These are phyloP conservation scores for Lumbricus terrestris DNA, from an alignment of 2,888 invertebrate genomes.

Conservation along the genomic window DNA sequence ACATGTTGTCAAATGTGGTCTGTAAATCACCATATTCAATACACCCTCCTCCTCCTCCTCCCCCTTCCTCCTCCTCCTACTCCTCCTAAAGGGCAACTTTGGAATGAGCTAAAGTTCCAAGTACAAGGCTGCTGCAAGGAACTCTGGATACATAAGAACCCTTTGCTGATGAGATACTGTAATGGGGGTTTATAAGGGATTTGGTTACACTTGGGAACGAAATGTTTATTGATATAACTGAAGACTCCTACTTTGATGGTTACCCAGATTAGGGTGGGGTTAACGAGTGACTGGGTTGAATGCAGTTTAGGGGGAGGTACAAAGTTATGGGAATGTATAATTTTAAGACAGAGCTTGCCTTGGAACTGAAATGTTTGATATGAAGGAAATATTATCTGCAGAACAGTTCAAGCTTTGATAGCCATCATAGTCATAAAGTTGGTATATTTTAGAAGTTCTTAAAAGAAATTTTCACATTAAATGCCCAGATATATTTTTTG, in stretches of 20 bases:
- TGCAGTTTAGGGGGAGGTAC: not conserved
- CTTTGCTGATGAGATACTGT: not conserved
- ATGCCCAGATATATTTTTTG: no score
- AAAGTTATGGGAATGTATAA: not conserved
- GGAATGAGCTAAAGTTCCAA: not conserved
- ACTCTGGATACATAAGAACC: no score
- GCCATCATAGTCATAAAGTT: not conserved
- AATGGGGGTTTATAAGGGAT: not conserved
- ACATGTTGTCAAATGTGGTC: not conserved
- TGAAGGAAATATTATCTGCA: not conserved
- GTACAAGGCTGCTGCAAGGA: no score
- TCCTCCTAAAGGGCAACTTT: not conserved
- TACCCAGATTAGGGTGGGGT: not conserved
- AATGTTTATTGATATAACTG: not conserved
- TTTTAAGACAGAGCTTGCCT: not conserved
- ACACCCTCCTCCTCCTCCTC: not conserved
- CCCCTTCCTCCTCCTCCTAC: not conserved
- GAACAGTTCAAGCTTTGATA: not conserved
- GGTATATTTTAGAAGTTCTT: no score
- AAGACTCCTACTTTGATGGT: not conserved
- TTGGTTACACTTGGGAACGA: not conserved
- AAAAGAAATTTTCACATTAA: no score
- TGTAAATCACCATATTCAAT: not conserved
- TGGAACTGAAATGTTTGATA: not conserved
- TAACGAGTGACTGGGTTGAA: not conserved